A percentile compares a stretch with the other conserved stretches of the same genome.
Conservation (phyloP, 2,113 vertebrate genomes). For the Elephantulus edwardii region DNA sequence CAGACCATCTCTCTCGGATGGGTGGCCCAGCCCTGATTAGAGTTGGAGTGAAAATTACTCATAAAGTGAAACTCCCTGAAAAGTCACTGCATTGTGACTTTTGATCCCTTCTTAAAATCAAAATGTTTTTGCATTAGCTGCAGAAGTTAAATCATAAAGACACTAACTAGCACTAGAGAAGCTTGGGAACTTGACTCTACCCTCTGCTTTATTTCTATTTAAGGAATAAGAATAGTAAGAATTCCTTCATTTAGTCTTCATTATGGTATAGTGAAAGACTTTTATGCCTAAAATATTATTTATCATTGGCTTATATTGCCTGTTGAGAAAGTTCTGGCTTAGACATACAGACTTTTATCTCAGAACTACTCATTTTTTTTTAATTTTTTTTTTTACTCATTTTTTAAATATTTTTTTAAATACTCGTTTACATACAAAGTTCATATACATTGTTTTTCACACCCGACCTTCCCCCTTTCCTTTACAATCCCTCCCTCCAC, state of each 20-base stretch:
- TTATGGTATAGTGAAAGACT: not conserved
- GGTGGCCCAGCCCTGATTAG: not conserved
- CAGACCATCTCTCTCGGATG: not conserved
- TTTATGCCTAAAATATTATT: not conserved
- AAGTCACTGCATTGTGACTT: constrained; percentile 26
- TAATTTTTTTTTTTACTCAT: too few species aligned
- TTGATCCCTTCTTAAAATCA: constrained; percentile 33
- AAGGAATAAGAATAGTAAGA: not conserved
- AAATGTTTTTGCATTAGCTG: constrained; percentile 28
- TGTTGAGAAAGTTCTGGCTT: too few species aligned
- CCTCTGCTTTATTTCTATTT: not conserved
- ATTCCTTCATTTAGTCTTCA: not conserved
- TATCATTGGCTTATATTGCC: not conserved
- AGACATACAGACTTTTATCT: too few species aligned
- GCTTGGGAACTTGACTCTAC: not conserved
- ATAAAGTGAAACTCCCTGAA: not conserved
- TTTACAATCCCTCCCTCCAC: too few species aligned
- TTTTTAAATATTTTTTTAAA: too few species aligned
- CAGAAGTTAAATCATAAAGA: constrained; percentile 11
- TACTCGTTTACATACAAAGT: too few species aligned
- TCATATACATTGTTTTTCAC: too few species aligned
- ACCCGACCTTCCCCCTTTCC: too few species aligned
- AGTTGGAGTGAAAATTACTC: not conserved
- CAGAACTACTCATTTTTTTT: too few species aligned
- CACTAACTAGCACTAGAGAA: not conserved